phyloP scores from a whole-genome alignment of 2,797 vertebrate genomes.

The Cyclura pinguis region DNA sequence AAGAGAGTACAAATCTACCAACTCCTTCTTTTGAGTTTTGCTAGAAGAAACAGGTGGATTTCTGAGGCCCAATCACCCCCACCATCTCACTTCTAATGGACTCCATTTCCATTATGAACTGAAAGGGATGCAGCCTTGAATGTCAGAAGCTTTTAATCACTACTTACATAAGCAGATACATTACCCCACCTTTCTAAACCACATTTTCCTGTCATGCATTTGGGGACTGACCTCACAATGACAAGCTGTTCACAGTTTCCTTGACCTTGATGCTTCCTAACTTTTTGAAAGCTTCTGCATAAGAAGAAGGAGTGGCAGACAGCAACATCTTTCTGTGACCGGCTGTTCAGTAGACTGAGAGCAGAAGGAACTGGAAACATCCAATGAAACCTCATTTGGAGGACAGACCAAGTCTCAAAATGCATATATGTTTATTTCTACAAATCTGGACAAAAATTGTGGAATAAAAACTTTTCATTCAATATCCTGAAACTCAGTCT shows the following conservation, averaged over 20 bases:
- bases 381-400: too few relatives aligned
- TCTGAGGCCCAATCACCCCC: too few relatives aligned
- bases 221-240: background rate
- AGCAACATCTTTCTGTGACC: background rate
- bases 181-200: background rate
- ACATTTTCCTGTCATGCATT: background rate
- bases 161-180: background rate
- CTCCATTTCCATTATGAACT: background rate
- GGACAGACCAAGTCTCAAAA: too few relatives aligned
- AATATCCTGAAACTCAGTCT: too few relatives aligned
- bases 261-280: background rate
- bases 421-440: too few relatives aligned
- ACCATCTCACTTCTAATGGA: background rate
- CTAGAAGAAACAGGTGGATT: background rate
- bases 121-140: background rate
- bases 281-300: background rate
- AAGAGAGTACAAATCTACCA: background rate
- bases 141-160: constrained; percentile 25
- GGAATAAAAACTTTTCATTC: too few relatives aligned
- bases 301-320: background rate
- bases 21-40: background rate
- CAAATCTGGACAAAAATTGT: too few relatives aligned
- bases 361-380: too few relatives aligned
- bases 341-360: background rate
- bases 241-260: background rate